phyloP scores from a whole-genome alignment of 2,888 invertebrate species.

The Taphrorychus bicolor region DNA sequence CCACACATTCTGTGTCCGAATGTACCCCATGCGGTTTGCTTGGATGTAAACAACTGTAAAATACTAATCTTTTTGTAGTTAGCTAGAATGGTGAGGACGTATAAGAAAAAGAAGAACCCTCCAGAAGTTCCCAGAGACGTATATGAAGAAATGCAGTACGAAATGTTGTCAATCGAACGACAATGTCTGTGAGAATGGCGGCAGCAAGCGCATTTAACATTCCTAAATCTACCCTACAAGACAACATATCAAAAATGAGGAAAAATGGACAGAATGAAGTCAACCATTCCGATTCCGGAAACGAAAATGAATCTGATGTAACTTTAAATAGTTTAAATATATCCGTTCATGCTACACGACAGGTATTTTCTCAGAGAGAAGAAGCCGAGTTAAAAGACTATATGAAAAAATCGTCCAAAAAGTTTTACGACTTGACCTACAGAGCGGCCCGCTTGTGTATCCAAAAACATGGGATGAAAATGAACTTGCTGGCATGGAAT shows the following conservation, averaged over 20 bases:
- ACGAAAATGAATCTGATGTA: neutral
- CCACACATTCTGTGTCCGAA: conserved; percentile 1
- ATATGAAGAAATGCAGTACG: conserved; percentile 13
- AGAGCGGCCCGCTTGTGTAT: neutral
- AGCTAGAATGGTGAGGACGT: neutral
- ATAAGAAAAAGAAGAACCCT: conserved; percentile 1
- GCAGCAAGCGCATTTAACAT: conserved; percentile 15
- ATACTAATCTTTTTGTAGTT: conserved; percentile 3
- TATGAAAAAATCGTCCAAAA: conserved; percentile 13
- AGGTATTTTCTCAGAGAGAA: conserved; percentile 15
- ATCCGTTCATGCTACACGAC: conserved; percentile 9
- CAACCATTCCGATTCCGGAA: conserved; percentile 16
- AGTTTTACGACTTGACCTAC: conserved; percentile 17
- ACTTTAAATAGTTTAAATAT: neutral
- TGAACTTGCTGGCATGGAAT: conserved; percentile 19
- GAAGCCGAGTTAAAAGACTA: conserved; percentile 15
- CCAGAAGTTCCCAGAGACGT: conserved; percentile 13
- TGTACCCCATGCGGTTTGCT: conserved; percentile 1
- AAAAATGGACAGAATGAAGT: conserved; percentile 2
- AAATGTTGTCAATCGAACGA: conserved; percentile 8
- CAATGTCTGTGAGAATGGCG: conserved; percentile 12
- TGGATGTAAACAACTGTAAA: neutral
- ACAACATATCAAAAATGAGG: neutral
- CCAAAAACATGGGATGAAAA: conserved; percentile 11
- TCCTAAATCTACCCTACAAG: conserved; percentile 12